Evolutionary conservation across 2,797 vertebrate genomes (phyloP).

Genomic region (Cottoperca gobio): DNA sequence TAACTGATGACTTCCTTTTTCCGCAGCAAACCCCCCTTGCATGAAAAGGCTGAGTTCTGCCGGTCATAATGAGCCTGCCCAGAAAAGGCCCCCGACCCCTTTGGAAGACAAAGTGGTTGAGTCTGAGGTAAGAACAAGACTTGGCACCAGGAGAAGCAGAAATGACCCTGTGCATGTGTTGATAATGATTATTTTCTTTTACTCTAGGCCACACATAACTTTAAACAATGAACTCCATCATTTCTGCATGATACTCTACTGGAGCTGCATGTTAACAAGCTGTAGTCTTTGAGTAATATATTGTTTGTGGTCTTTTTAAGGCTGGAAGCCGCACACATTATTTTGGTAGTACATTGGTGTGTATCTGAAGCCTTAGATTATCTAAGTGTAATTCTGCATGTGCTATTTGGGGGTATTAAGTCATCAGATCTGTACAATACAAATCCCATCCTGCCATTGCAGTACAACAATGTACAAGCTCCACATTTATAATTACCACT

Average conservation of each 20-base stretch:
- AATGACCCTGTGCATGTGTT: not conserved
- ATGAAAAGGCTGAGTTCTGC: conserved; percentile 84
- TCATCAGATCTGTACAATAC: conserved; percentile 51
- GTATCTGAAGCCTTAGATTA: conserved; percentile 22
- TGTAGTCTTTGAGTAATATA: not conserved
- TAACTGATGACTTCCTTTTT: conserved; percentile 6
- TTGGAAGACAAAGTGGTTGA: conserved; percentile 67
- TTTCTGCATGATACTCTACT: conserved; percentile 28
- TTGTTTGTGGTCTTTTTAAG: not conserved
- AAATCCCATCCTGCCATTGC: conserved; percentile 49
- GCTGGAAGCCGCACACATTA: not conserved
- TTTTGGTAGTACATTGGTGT: not conserved
- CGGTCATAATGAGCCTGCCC: conserved; percentile 73
- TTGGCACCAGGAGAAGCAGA: not conserved
- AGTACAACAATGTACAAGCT: conserved; percentile 47
- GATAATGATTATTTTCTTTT: not conserved
- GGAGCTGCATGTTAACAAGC: conserved; percentile 42
- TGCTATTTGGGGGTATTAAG: conserved; percentile 33
- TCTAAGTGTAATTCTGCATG: conserved; percentile 51
- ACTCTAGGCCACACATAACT: not conserved
- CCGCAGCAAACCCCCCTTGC: conserved; percentile 81
- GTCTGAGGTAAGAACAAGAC: conserved; percentile 84
- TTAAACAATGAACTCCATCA: conserved; percentile 7
- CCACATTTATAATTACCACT: conserved; percentile 35
- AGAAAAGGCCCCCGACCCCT: conserved; percentile 76